Evolutionary conservation across 2,797 vertebrate species (phyloP).

Genomic region (Cuculus canorus): DNA sequence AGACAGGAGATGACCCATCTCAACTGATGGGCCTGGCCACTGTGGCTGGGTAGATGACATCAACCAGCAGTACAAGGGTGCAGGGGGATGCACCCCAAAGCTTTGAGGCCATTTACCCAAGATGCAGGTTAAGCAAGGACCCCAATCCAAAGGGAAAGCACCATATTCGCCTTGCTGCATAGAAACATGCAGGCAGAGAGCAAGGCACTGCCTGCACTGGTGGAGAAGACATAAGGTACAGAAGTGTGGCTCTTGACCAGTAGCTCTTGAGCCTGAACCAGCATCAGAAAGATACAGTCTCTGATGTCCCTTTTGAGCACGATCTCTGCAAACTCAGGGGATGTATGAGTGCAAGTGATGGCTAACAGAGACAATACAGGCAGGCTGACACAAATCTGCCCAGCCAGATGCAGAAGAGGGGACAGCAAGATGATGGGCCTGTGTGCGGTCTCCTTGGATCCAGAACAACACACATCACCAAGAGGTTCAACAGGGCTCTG

Average conservation of each 20-base stretch:
- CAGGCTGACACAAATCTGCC: neutral
- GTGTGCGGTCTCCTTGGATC: constrained; percentile 51
- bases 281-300: neutral
- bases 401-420: neutral
- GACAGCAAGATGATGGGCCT: neutral
- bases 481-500: constrained; percentile 2
- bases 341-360: neutral
- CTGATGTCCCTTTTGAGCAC: neutral
- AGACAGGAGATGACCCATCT: neutral
- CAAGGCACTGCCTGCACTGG: neutral
- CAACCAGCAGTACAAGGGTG: neutral
- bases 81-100: neutral
- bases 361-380: rapidly evolving
- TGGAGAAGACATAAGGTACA: neutral
- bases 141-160: neutral
- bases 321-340: neutral
- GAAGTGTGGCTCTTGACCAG: neutral
- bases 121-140: neutral
- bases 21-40: neutral
- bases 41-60: neutral
- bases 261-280: neutral
- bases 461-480: neutral
- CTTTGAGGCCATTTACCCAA: neutral
- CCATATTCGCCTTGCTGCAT: neutral
- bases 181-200: neutral